Conservation (phyloP, 1,140 invertebrate genomes). For the Berghia stephanieae region DNA sequence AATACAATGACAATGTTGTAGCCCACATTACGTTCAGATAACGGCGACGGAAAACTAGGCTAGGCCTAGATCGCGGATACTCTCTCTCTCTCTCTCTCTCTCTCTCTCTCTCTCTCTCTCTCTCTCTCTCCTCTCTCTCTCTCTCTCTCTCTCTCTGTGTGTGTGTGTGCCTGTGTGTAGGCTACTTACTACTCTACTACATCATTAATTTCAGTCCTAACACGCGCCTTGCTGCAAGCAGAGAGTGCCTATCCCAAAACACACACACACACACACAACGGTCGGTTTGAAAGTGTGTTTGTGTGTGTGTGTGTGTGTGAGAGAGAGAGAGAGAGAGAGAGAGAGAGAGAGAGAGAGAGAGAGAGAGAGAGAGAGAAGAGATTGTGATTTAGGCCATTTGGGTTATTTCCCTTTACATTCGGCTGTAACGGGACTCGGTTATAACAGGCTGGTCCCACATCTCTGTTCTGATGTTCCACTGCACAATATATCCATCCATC, state of each 20-base stretch:
- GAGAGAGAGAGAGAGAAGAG: too few species aligned
- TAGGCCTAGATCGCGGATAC: not conserved
- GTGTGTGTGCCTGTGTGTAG: not conserved
- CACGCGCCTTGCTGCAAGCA: not conserved
- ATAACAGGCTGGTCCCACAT: too few species aligned
- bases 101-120: conserved; percentile 4
- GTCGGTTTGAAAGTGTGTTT: too few species aligned
- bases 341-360: not conserved
- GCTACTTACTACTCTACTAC: not conserved
- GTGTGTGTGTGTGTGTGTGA: too few species aligned
- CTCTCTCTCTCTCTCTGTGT: not conserved
- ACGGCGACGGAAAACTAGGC: not conserved
- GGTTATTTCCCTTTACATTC: too few species aligned
- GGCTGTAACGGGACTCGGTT: too few species aligned
- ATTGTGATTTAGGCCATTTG: too few species aligned
- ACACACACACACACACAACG: too few species aligned
- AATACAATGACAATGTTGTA: not conserved
- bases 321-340: not conserved
- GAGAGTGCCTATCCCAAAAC: too few species aligned
- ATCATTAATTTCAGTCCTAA: not conserved
- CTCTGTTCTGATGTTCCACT: too few species aligned
- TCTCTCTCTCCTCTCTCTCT: not conserved
- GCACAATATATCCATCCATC: too few species aligned
- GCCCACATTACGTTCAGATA: not conserved
- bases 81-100: not conserved